Evolutionary conservation across 2,888 invertebrate species (phyloP), one percentile per base, ranked within the genome.

Genomic region (Drosophila pegasa): DNA sequence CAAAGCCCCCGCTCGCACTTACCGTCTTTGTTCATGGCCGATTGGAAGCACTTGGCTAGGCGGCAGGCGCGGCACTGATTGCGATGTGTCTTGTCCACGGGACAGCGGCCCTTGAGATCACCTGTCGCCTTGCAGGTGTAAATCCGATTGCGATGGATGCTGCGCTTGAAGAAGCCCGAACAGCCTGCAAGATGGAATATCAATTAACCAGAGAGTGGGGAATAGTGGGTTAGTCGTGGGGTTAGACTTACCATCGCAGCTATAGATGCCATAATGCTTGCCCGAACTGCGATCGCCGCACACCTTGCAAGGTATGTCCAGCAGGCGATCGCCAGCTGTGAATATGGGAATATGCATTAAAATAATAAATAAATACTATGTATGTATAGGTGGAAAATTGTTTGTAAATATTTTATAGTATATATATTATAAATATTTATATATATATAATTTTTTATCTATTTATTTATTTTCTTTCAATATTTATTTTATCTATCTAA

Each of bases 191-290:
- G 16, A 40, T 12, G 7, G 5, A 20, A 27, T 1, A 25, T 37
- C 16, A 6, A n/a, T 29, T 14, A 18, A 5, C 4, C 0, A 2
- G 1, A 4, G 12, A 14, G 3, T 12, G 2, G 14, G 25, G 9
- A 0, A 9, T 25, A 25, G 1, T 8, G n/a, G n/a, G n/a, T n/a
- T n/a, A n/a, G n/a, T n/a, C n/a, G n/a, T 18, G 7, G 16, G 0
- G 2, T 7, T 4, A 7, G 18, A 91, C 94, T 95, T 93, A 98
- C 99, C 99, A 94, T 99, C 99, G 92, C 99, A 99, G 91, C 98
- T 98, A 93, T 98, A 99, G 91, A 99, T 99, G 80, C 99, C 99
- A 93, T 99, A 99, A 93, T 99, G 99, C 93, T 99, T 99, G 65
- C 99, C 99, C 14, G 99, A 99, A 90, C 98, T 99, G 91, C 99